Evolutionary conservation across 2,888 invertebrate species (phyloP).

Genomic region (Merodon equestris): DNA sequence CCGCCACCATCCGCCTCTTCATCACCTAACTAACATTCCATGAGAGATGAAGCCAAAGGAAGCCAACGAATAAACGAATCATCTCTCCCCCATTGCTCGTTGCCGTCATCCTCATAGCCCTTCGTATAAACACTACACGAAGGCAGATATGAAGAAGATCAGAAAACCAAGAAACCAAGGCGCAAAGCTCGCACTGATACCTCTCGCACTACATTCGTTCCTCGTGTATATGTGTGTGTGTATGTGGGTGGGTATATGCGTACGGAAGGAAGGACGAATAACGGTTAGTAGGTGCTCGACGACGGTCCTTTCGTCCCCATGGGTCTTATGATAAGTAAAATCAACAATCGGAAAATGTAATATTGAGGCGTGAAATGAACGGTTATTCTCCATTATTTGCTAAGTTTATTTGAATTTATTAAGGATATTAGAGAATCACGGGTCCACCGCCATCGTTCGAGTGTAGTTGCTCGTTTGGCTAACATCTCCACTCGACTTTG

Average conservation of each 20-base stretch:
- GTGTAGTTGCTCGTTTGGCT: too few relatives aligned
- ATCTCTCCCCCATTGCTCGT: slow-evolving; percentile 32
- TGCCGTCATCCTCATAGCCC: too few relatives aligned
- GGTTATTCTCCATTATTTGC: slow-evolving; percentile 69
- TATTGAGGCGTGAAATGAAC: slow-evolving; percentile 69
- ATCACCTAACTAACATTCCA: slow-evolving; percentile 64
- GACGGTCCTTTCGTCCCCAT: slow-evolving; percentile 32
- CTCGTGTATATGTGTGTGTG: slow-evolving; percentile 25
- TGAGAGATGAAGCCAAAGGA: slow-evolving; percentile 14
- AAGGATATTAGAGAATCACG: slow-evolving; percentile 66
- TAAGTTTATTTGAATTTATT: slow-evolving; percentile 69
- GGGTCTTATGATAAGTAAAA: slow-evolving; percentile 68
- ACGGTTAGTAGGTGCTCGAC: slow-evolving; percentile 27
- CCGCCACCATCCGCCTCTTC: slow-evolving; percentile 54
- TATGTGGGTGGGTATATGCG: not conserved
- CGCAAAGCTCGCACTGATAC: too few relatives aligned
- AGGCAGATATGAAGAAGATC: not conserved
- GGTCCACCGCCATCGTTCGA: slow-evolving; percentile 9
- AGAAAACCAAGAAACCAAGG: slow-evolving; percentile 1
- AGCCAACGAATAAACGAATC: slow-evolving; percentile 35
- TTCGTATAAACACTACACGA: not conserved
- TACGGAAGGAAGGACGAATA: too few relatives aligned
- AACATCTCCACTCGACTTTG: slow-evolving; percentile 20
- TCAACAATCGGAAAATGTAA: slow-evolving; percentile 69
- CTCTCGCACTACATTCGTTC: not conserved